Evolutionary conservation across 2,113 vertebrate species (phyloP).

Genomic region (Tylochromis polylepis): DNA sequence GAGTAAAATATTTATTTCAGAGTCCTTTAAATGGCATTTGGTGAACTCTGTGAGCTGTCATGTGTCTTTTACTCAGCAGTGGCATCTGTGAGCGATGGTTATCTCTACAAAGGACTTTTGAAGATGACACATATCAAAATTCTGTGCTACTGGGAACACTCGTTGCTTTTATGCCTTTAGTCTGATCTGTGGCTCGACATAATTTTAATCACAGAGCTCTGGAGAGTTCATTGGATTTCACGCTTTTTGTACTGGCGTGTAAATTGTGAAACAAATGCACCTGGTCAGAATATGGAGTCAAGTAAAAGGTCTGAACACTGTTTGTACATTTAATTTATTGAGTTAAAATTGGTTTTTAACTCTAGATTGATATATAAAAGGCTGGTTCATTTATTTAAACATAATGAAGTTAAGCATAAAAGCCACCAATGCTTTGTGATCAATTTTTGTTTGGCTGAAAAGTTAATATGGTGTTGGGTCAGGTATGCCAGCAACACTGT

Average conservation of each 20-base stretch:
- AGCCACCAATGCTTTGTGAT: neutral
- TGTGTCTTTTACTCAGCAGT: neutral
- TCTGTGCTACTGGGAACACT: neutral
- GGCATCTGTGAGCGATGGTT: neutral
- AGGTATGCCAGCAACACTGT: slow-evolving; percentile 22
- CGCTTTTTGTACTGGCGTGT: neutral
- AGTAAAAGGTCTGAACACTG: neutral
- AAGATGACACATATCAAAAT: neutral
- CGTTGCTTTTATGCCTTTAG: neutral
- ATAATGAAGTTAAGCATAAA: neutral
- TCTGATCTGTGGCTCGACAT: neutral
- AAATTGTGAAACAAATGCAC: neutral
- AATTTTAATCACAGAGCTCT: neutral
- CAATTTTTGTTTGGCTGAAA: neutral
- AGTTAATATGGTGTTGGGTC: neutral
- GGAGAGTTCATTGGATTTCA: neutral
- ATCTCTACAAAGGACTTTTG: neutral
- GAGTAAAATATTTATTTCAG: neutral
- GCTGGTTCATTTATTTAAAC: neutral
- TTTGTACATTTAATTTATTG: neutral
- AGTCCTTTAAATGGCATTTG: neutral
- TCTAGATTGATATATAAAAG: neutral
- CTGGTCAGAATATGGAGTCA: neutral
- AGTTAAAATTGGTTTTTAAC: neutral
- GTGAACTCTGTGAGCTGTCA: neutral